Base-by-base conservation (phyloP, 2,888 invertebrate genomes). In the Conistra vaccinii region DNA sequence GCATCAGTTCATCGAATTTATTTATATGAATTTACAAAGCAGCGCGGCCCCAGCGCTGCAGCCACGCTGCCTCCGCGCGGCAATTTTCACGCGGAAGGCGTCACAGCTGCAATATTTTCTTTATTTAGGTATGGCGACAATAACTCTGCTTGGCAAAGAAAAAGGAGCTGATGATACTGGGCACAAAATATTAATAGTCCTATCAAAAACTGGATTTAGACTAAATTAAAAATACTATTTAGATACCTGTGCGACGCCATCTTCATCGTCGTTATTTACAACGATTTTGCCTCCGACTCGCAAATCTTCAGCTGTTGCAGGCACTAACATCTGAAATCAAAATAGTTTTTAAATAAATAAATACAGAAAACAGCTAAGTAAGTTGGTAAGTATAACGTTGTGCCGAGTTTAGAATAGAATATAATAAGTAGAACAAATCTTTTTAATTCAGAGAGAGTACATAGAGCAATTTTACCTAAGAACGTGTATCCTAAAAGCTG, bases 281-380 rank as follows among this genome's bases (percentile, higher is more conserved):
- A 96, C 95, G 76, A 98, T 97, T 91, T 97, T 97, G 0, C 97
- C 97, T 53, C 97, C 97, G 75, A 97, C 96, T 89, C 97, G 97
- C 57, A 98, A 93, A 92, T 98, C 98, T 87, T 98, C 98, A 3
- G 98, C 97, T 14, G 97, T 97, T 0, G 98, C 98, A 1, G 98
- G 98, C 14, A 98, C 97, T 84, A 98, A 90, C 96, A 98, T 97
- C 97, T 98, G 29, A 12, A 72, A 63, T 17, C 14, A 9, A 51
- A 48, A 29, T 65, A 45, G 4, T 0, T 1, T 35, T 17, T 1
- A 42, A 42, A 26, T 20, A 17, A 9, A 35, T n/a, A 26, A 26
- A 39, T 20, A 9, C n/a, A 17, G n/a, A 35, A n/a, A 35, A 1
- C 23, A 61, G 14, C 4, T 23, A 14, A 2, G 29, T 58, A 29